Percentiles rank a stretch among this genome's conserved stretches.
Conservation (phyloP, 2,113 vertebrate genomes). For the Lasiurus cinereus region DNA sequence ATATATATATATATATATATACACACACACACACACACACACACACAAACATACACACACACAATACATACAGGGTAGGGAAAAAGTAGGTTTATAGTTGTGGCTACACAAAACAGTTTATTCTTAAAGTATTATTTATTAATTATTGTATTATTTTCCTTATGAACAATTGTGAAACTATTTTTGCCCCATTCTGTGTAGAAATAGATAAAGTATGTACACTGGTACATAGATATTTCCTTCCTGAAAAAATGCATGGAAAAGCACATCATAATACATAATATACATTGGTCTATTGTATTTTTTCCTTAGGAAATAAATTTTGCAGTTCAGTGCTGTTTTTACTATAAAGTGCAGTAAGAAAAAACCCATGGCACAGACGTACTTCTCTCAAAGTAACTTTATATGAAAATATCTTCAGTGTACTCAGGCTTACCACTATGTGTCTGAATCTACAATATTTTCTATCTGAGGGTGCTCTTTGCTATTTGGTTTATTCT, state of each 20-base stretch:
- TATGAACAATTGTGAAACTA: background rate
- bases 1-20: too few species aligned
- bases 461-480: background rate
- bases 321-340: background rate
- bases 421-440: background rate
- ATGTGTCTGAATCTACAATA: background rate
- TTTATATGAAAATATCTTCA: background rate
- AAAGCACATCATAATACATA: background rate
- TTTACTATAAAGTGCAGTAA: background rate
- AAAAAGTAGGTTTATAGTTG: background rate
- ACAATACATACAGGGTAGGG: too few species aligned
- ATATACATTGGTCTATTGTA: background rate
- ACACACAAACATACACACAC: too few species aligned
- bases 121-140: background rate
- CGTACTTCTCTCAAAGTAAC: background rate
- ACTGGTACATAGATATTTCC: background rate
- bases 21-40: too few species aligned
- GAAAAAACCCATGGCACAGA: background rate
- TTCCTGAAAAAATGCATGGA: background rate
- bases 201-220: background rate
- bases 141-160: background rate
- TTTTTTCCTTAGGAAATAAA: background rate
- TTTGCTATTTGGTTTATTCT: background rate
- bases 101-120: background rate
- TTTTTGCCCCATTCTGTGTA: background rate